Evolutionary conservation across 2,113 vertebrate genomes (phyloP), one percentile per base, ranked within the genome.

Genomic region (Gavialis gangeticus): DNA sequence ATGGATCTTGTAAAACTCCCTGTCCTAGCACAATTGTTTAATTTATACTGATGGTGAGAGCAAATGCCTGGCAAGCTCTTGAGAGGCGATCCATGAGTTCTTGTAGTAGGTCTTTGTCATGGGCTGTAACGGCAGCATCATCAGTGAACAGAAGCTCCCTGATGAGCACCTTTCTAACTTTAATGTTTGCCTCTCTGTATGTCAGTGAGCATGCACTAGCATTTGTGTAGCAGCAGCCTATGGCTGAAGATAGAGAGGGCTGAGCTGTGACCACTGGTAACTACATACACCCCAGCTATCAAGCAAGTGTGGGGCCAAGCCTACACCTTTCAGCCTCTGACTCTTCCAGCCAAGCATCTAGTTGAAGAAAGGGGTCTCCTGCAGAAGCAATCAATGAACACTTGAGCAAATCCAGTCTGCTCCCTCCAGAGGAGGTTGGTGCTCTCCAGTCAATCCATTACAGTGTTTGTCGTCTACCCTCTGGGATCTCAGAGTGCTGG

Each of bases 261-360:
- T 30, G 15, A 28, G 69, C n/a, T 59, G 37, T 1, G 1, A 73
- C 5, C 25, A 10, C 12, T 54, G 8, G 63, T 86, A 57, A 4
- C 79, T 4, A 0, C 3, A n/a, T 24, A 1, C 2, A 1, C 79
- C 15, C 22, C 4, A 0, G 0, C 63, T 62, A 56, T 66, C 1
- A 0, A 28, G 16, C 3, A 8, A 28, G 28, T 64, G 4, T 0
- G 0, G 5, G 63, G 69, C 69, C 11, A 7, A 73, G 34, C 30
- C 69, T 46, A 21, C 11, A 73, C 22, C 69, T 37, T 5, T 12
- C 21, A 46, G 13, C 34, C 69, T 73, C 34, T 71, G 67, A 12
- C 19, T 24, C 21, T 73, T 46, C 69, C 34, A 46, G 21, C 12
- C 34, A 46, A 87, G 73, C 62, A n/a, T 62, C 25, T 1, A 0